phyloP scores from a whole-genome alignment of 2,888 invertebrate species.

The Epinotia ramella region DNA sequence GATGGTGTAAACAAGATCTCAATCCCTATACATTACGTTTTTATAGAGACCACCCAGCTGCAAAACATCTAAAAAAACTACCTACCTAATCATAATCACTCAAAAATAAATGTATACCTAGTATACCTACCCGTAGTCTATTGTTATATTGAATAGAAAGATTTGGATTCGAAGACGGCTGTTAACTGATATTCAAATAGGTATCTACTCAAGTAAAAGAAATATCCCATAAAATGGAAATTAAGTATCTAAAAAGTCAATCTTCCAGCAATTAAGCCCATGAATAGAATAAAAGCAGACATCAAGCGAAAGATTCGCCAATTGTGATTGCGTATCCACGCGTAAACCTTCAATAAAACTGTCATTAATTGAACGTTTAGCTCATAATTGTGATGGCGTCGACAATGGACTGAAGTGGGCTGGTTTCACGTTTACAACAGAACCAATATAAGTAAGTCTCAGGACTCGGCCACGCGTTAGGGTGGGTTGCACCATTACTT shows the following conservation, averaged over 20 bases:
- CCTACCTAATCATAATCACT: no score
- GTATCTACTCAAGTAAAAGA: no score
- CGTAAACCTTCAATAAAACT: conserved; percentile 74
- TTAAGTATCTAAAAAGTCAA: conserved; percentile 14
- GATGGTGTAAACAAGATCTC: no score
- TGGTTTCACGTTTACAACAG: conserved; percentile 38
- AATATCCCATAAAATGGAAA: neutral
- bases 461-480: neutral
- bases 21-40: no score
- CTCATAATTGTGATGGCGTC: conserved; percentile 75
- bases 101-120: no score
- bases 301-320: conserved; percentile 38
- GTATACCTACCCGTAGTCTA: no score
- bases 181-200: no score
- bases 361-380: conserved; percentile 77
- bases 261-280: conserved; percentile 33
- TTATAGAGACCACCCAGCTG: no score
- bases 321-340: conserved; percentile 58
- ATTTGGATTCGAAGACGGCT: no score
- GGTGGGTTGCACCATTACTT: no score
- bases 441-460: neutral
- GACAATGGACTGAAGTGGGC: conserved; percentile 68
- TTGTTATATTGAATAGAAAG: no score
- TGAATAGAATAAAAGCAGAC: conserved; percentile 28
- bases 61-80: no score